Percentiles rank a stretch among this genome's conserved stretches.
Evolutionary conservation across 2,113 vertebrate species (phyloP).

Genomic region (Meleagris gallopavo): DNA sequence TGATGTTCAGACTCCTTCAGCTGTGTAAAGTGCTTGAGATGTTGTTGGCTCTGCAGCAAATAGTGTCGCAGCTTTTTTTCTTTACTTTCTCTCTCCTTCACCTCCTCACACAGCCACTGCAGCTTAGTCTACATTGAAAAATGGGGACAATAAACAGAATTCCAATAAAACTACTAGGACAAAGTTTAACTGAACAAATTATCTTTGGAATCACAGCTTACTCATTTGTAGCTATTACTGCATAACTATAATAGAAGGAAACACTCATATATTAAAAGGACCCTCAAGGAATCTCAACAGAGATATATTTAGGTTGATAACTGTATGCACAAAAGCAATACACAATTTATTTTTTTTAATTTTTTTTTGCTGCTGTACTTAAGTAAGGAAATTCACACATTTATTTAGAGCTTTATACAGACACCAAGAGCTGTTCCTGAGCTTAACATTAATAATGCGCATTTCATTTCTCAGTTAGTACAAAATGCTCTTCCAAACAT

Average conservation of each 20-base stretch:
- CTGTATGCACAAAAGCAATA: not conserved
- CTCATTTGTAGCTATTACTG: not conserved
- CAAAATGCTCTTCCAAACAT: not conserved
- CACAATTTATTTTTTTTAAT: not conserved
- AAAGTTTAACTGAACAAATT: not conserved
- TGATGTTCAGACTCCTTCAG: slow-evolving; percentile 83
- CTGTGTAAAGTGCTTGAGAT: slow-evolving; percentile 82
- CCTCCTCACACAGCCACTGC: slow-evolving; percentile 92
- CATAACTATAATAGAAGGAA: not conserved
- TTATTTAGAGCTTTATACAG: not conserved
- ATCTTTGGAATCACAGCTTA: not conserved
- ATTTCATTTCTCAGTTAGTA: not conserved
- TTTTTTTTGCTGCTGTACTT: not conserved
- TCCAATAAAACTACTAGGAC: not conserved
- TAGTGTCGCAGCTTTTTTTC: slow-evolving; percentile 81
- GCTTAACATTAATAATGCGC: not conserved
- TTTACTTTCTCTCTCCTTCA: slow-evolving; percentile 82
- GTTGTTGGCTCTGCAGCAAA: slow-evolving; percentile 82
- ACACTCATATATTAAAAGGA: not conserved
- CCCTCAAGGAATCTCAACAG: not conserved
- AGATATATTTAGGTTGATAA: not conserved
- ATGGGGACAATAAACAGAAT: not conserved
- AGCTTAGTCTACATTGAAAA: slow-evolving; percentile 80
- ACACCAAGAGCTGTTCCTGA: not conserved
- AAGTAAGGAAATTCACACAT: not conserved